Base-by-base conservation (phyloP, 1,140 invertebrate genomes). In the Manduca sexta region DNA sequence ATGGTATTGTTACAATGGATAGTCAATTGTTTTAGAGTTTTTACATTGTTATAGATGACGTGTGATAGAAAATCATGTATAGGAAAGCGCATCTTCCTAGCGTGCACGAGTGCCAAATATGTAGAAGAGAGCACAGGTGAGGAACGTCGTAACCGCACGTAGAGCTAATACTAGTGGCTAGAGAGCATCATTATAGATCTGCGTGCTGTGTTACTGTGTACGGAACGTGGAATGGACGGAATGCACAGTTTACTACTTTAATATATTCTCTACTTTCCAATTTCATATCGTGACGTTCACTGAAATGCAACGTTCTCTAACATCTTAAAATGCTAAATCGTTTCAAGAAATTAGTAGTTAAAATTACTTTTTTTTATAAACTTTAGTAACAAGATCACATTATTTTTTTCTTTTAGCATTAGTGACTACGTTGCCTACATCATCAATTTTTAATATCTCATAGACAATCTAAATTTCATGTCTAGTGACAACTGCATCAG, bases 21-120 rank as follows among this genome's bases (percentile, higher is more conserved):
- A 45, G 15, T 44, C 34, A 34, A 4, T 34, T 13, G 33, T 34
- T n/a, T 34, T 34, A 34, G 33, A 34, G 33, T 4, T n/a, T n/a
- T n/a, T 34, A 34, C 21, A 26, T 26, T 26, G 21, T 26, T 26
- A 26, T 8, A 26, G 21, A 26, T 26, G 21, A 26, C 21, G 21
- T 26, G 21, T 26, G 21, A 26, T 26, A 26, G 21, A 26, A 26
- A 26, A 26, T 26, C 21, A 26, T 26, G 4, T 35, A 49, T 39
- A 64, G 62, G 46, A 39, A 64, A 68, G 64, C 57, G 45, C 50
- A 37, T 52, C 33, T 45, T 66, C 62, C 47, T 69, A 64, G 69
- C 69, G 70, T 79, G 75, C 65, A 62, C 47, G 56, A 61, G 71
- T 76, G 68, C 61, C 53, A 61, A 58, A 56, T 53, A 34, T 45